Conservation (phyloP, 2,113 vertebrate species). For the Carlito syrichta region DNA sequence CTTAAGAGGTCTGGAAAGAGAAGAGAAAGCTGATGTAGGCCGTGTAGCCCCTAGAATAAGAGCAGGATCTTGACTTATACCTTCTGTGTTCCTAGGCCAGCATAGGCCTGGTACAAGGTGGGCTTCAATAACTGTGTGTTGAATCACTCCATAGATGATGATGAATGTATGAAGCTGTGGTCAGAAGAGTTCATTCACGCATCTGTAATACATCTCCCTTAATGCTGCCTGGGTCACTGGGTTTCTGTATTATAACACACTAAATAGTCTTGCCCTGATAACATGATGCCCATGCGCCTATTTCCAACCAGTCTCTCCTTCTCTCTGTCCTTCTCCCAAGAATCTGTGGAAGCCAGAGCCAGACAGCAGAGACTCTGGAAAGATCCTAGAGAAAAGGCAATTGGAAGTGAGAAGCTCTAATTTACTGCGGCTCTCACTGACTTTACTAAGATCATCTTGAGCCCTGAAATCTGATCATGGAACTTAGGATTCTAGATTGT, state of each 20-base stretch:
- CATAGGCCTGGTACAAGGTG: neutral
- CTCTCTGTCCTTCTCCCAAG: neutral
- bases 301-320: neutral
- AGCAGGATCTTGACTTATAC: fast-evolving
- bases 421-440: no score
- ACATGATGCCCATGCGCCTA: fast-evolving
- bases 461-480: neutral
- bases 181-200: no score
- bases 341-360: neutral
- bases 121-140: neutral
- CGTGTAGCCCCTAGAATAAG: neutral
- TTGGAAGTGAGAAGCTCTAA: neutral
- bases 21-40: neutral
- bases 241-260: neutral
- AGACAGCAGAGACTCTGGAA: neutral
- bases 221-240: no score
- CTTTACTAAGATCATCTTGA: neutral
- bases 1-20: neutral
- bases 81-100: neutral
- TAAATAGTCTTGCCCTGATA: neutral
- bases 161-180: no score
- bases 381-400: neutral
- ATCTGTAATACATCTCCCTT: fast-evolving
- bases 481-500: neutral
- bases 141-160: neutral